Evolutionary conservation across 2,888 invertebrate species (phyloP).

Genomic region (Agrypnus murinus): DNA sequence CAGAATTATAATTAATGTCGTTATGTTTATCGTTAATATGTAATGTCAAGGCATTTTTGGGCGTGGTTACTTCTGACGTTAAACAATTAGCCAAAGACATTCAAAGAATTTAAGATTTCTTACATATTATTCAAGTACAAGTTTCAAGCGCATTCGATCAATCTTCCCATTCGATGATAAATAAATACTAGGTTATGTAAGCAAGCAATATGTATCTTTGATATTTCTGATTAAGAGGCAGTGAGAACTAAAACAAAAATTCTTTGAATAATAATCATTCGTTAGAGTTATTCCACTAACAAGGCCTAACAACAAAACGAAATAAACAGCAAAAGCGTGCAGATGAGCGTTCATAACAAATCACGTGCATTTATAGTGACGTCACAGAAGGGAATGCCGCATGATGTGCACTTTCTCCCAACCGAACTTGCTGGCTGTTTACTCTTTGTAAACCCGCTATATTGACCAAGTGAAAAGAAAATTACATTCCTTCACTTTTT

Average conservation of each 20-base stretch:
- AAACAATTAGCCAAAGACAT: too few species aligned
- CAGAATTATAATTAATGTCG: neutral
- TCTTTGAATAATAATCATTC: too few species aligned
- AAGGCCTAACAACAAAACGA: constrained; percentile 1
- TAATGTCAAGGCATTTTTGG: constrained; percentile 16
- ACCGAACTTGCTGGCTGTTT: constrained; percentile 24
- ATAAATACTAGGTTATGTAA: too few species aligned
- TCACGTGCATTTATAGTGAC: constrained; percentile 19
- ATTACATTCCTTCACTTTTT: constrained; percentile 40
- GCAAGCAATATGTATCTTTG: too few species aligned
- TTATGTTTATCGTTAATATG: neutral
- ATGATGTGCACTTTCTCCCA: constrained; percentile 29
- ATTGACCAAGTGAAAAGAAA: constrained; percentile 44
- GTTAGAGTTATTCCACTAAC: too few species aligned
- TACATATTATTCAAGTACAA: too few species aligned
- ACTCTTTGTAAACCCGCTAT: constrained; percentile 10
- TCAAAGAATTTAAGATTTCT: too few species aligned
- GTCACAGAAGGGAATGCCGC: constrained; percentile 27
- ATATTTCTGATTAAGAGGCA: too few species aligned
- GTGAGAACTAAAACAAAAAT: too few species aligned
- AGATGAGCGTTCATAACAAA: neutral
- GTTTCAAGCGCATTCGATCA: too few species aligned
- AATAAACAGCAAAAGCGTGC: constrained; percentile 17
- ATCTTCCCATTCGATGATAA: too few species aligned
- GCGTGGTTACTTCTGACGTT: neutral